Evolutionary conservation across 2,888 invertebrate genomes (phyloP).

Genomic region (Agonum fuliginosum): DNA sequence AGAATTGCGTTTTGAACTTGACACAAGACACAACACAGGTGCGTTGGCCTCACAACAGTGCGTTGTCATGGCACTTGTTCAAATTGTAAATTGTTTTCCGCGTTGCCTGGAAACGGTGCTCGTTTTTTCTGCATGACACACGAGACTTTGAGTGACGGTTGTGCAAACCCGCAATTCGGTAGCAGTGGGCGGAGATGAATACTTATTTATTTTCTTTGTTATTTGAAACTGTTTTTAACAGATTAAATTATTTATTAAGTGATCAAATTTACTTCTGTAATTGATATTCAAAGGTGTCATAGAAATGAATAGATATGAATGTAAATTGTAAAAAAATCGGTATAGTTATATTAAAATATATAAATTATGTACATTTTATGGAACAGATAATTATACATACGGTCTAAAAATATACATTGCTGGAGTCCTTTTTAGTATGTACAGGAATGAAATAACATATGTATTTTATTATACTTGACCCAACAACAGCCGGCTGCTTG

Average conservation of each 20-base stretch:
- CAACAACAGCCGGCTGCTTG: slow-evolving; percentile 53
- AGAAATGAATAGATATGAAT: background rate
- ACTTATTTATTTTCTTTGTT: no score
- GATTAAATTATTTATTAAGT: no score
- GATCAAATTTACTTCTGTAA: no score
- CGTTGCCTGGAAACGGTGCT: slow-evolving; percentile 42
- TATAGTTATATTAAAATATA: slow-evolving; percentile 60
- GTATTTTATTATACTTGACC: slow-evolving; percentile 57
- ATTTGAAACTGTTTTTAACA: no score
- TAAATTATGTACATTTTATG: slow-evolving; percentile 60
- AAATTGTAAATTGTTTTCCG: slow-evolving; percentile 58
- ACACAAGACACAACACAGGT: slow-evolving; percentile 20
- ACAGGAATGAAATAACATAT: slow-evolving; percentile 57
- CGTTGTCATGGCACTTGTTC: slow-evolving; percentile 51
- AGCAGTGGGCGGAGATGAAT: slow-evolving; percentile 32
- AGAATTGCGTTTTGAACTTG: slow-evolving; percentile 30
- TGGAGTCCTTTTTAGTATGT: slow-evolving; percentile 54
- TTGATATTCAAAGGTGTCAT: background rate
- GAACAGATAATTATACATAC: slow-evolving; percentile 60
- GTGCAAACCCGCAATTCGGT: slow-evolving; percentile 36
- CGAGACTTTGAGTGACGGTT: slow-evolving; percentile 29
- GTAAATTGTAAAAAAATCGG: slow-evolving; percentile 57
- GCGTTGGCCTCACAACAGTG: slow-evolving; percentile 51
- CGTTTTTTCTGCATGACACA: slow-evolving; percentile 16
- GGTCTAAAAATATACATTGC: slow-evolving; percentile 59